A percentile compares a stretch with the other conserved stretches of the same genome.
Evolutionary conservation across 2,797 vertebrate genomes (phyloP).

Genomic region (Anguilla anguilla): DNA sequence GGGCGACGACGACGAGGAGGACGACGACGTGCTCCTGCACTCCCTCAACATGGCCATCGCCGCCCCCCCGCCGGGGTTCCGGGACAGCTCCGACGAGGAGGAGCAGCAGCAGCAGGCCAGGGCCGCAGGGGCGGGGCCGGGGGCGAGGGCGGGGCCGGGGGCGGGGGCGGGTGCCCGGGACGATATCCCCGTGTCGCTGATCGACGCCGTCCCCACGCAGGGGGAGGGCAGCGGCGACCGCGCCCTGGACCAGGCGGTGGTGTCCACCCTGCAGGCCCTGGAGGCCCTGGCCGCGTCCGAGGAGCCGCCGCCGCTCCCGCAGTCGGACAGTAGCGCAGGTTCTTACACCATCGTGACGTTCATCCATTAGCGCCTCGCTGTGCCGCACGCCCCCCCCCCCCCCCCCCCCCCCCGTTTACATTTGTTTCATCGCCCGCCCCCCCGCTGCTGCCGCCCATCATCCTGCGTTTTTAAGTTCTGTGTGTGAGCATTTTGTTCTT

Average conservation of each 20-base stretch:
- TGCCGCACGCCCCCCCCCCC: conserved; percentile 72
- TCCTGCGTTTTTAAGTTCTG: conserved; percentile 50
- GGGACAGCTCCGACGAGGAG: conserved; percentile 98
- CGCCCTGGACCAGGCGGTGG: conserved; percentile 84
- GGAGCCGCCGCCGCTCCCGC: conserved; percentile 81
- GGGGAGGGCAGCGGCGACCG: conserved; percentile 79
- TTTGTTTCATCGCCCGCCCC: conserved; percentile 71
- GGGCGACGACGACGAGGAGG: conserved; percentile 87
- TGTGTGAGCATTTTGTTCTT: conserved; percentile 55
- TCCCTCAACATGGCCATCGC: conserved; percentile 97
- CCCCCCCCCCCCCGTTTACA: conserved; percentile 65
- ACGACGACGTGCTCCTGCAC: conserved; percentile 90
- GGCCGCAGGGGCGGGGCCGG: conserved; percentile 62
- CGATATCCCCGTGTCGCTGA: conserved; percentile 96
- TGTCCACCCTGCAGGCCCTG: conserved; percentile 90
- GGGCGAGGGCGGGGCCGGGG: conserved; percentile 64
- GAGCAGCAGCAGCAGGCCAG: conserved; percentile 80
- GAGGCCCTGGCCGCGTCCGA: conserved; percentile 93
- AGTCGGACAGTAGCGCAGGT: conserved; percentile 98
- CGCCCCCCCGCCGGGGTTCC: conserved; percentile 95
- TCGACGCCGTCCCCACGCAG: conserved; percentile 89
- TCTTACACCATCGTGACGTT: conserved; percentile 98
- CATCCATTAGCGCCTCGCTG: conserved; percentile 86
- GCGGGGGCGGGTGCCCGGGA: conserved; percentile 68
- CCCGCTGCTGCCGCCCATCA: conserved; percentile 65